phyloP scores from a whole-genome alignment of 2,797 vertebrate species.

The Lacerta bilineata region DNA sequence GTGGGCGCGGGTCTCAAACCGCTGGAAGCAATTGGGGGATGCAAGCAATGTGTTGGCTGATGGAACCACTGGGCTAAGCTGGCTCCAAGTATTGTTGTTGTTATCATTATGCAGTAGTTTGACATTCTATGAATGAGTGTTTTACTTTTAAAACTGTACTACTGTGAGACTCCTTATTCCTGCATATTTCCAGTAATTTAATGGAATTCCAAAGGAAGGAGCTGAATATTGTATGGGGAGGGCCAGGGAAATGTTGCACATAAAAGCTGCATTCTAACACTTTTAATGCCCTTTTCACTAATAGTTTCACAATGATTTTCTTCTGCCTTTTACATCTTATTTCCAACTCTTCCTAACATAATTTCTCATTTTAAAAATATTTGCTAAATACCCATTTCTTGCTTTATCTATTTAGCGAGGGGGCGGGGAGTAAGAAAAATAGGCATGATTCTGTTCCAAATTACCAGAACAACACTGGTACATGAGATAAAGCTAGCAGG shows the following conservation, averaged over 20 bases:
- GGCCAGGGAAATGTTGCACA: background rate
- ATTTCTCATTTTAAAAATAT: background rate
- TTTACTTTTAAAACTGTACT: background rate
- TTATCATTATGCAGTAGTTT: background rate
- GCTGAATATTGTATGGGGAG: background rate
- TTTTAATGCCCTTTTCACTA: background rate
- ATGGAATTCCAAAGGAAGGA: background rate
- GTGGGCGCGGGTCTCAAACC: too few species aligned
- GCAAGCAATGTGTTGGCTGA: too few species aligned
- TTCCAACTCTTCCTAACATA: background rate
- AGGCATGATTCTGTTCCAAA: background rate
- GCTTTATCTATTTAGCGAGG: background rate
- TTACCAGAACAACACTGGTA: background rate
- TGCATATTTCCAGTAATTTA: background rate
- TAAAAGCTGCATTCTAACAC: background rate
- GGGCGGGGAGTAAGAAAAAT: background rate
- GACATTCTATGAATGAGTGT: background rate
- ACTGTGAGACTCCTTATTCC: background rate
- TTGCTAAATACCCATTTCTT: background rate
- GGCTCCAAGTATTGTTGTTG: too few species aligned
- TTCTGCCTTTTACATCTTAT: background rate
- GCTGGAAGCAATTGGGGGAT: too few species aligned
- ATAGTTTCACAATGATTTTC: background rate
- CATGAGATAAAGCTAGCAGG: background rate
- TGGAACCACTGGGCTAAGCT: too few species aligned